Evolutionary conservation across 2,888 invertebrate species (phyloP).

Genomic region (Sussaba pulchella): DNA sequence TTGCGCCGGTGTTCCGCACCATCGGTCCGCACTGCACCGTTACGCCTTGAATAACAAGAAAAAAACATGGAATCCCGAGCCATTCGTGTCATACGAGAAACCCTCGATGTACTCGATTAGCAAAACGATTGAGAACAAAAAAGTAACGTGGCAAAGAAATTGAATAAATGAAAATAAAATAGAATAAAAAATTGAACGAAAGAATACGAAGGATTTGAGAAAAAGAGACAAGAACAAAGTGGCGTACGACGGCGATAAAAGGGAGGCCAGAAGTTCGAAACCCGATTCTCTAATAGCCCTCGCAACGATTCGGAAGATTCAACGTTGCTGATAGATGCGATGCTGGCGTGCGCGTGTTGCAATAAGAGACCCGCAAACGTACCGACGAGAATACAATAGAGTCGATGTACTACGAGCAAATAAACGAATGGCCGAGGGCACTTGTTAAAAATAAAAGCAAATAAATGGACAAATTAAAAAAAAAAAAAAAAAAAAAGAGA

Average conservation of each 20-base stretch:
- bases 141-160: not conserved
- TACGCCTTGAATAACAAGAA: slow-evolving; percentile 78
- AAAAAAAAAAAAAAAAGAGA: too few relatives aligned
- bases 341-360: slow-evolving; percentile 9
- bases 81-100: slow-evolving; percentile 32
- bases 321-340: slow-evolving; percentile 4
- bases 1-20: slow-evolving; percentile 74
- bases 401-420: not conserved
- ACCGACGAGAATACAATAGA: slow-evolving; percentile 13
- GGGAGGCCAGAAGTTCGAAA: slow-evolving; percentile 34
- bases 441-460: too few relatives aligned
- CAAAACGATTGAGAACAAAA: slow-evolving; percentile 26
- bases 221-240: slow-evolving; percentile 10
- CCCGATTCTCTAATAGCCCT: slow-evolving; percentile 46
- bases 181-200: not conserved
- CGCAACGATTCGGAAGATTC: slow-evolving; percentile 57
- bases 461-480: too few relatives aligned
- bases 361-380: not conserved
- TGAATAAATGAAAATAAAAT: not conserved
- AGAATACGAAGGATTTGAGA: slow-evolving; percentile 9
- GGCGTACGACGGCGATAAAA: slow-evolving; percentile 32
- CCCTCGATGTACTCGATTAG: not conserved
- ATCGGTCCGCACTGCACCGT: slow-evolving; percentile 82
- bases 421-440: not conserved
- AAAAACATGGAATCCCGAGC: slow-evolving; percentile 34